A percentile compares a stretch with the other conserved stretches of the same genome.
Evolutionary conservation across 2,113 vertebrate genomes (phyloP).

Genomic region (Thalassarche chlororhynchos): DNA sequence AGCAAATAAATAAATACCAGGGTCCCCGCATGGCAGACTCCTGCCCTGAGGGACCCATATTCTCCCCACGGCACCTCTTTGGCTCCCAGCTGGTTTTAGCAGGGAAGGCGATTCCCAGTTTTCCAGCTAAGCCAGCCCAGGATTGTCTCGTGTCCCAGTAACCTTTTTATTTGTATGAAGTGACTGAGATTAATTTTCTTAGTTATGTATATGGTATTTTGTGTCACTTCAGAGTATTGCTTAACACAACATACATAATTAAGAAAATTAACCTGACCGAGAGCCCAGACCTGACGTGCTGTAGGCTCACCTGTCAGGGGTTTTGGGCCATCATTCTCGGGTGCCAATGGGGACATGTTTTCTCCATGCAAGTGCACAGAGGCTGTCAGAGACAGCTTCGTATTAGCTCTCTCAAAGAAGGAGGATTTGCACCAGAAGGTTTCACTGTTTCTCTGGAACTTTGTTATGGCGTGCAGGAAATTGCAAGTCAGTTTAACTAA

Average conservation of each 20-base stretch:
- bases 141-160: neutral
- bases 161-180: neutral
- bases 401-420: neutral
- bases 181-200: neutral
- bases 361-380: neutral
- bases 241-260: neutral
- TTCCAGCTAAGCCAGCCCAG: neutral
- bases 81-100: neutral
- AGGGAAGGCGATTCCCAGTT: neutral
- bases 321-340: neutral
- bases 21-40: neutral
- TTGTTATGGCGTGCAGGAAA: neutral
- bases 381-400: rapidly evolving
- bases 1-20: neutral
- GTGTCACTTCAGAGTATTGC: neutral
- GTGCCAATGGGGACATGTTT: neutral
- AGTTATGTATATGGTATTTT: neutral
- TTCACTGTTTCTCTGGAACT: neutral
- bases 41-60: neutral
- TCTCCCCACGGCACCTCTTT: too few relatives aligned
- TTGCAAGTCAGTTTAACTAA: neutral
- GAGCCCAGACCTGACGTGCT: neutral
- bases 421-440: neutral
- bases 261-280: neutral
- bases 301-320: neutral